Conservation (phyloP, 2,888 invertebrate species). For the Drosophila barbarae region DNA sequence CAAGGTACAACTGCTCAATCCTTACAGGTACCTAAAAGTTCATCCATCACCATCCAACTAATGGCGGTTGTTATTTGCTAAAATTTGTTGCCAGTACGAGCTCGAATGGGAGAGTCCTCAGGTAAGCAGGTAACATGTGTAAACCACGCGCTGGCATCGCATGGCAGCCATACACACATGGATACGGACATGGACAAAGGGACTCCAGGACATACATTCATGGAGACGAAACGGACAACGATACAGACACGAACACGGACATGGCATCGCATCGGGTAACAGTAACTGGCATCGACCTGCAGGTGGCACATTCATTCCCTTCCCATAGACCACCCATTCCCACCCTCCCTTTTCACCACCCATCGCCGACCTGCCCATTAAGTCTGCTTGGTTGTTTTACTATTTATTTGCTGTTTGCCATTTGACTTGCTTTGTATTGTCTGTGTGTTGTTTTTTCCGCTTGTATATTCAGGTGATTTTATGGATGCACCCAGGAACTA, state of each 20-base stretch:
- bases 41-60: slow-evolving; percentile 27
- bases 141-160: slow-evolving; percentile 63
- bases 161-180: slow-evolving; percentile 33
- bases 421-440: slow-evolving; percentile 20
- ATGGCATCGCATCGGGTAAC: slow-evolving; percentile 27
- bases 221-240: slow-evolving; percentile 4
- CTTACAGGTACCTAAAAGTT: not conserved
- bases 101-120: slow-evolving; percentile 13
- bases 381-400: slow-evolving; percentile 25
- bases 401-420: slow-evolving; percentile 31
- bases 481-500: not conserved
- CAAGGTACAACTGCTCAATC: not conserved
- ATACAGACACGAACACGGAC: slow-evolving; percentile 5
- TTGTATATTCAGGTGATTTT: slow-evolving; percentile 6
- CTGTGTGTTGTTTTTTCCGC: not conserved
- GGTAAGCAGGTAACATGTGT: slow-evolving; percentile 47
- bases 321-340: not conserved
- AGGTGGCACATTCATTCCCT: not conserved
- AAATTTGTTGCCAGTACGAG: slow-evolving; percentile 11
- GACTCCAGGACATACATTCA: slow-evolving; percentile 2
- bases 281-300: slow-evolving; percentile 28
- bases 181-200: slow-evolving; percentile 20
- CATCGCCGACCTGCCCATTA: slow-evolving; percentile 1
- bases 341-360: not conserved
- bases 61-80: slow-evolving; percentile 55